phyloP scores from a whole-genome alignment of 2,797 vertebrate species.

The Eupleurogrammus muticus region DNA sequence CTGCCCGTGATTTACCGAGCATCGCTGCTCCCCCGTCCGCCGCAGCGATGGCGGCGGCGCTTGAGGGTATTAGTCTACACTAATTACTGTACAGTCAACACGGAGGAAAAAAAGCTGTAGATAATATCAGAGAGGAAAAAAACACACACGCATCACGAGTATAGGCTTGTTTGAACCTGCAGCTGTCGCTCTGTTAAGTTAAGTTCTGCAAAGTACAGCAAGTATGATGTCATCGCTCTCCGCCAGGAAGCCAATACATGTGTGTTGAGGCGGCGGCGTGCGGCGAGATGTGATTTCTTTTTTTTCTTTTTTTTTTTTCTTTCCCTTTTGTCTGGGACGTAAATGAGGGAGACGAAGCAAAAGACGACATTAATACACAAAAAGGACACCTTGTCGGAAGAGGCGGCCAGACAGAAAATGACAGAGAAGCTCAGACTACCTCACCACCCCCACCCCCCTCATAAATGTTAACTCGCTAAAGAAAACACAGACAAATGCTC shows the following conservation, averaged over 20 bases:
- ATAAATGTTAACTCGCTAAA: conserved; percentile 62
- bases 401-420: conserved; percentile 51
- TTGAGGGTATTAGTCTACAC: too few relatives aligned
- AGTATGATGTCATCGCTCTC: background rate
- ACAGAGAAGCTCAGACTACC: conserved; percentile 34
- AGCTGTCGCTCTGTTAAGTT: too few relatives aligned
- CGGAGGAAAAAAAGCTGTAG: too few relatives aligned
- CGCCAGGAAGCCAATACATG: too few relatives aligned
- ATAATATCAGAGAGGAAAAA: too few relatives aligned
- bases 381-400: conserved; percentile 34
- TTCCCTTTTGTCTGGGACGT: conserved; percentile 34
- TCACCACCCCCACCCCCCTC: conserved; percentile 25
- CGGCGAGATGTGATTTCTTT: conserved; percentile 3
- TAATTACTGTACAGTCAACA: background rate
- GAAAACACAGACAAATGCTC: conserved; percentile 57
- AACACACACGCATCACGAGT: background rate
- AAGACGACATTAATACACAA: conserved; percentile 6
- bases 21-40: too few relatives aligned
- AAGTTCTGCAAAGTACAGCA: background rate
- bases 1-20: too few relatives aligned
- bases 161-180: background rate
- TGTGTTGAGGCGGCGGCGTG: background rate
- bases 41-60: too few relatives aligned
- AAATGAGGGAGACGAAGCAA: conserved; percentile 28
- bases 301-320: too few relatives aligned